Conservation (phyloP, 2,113 vertebrate species). For the Tangachromis dhanisi region DNA sequence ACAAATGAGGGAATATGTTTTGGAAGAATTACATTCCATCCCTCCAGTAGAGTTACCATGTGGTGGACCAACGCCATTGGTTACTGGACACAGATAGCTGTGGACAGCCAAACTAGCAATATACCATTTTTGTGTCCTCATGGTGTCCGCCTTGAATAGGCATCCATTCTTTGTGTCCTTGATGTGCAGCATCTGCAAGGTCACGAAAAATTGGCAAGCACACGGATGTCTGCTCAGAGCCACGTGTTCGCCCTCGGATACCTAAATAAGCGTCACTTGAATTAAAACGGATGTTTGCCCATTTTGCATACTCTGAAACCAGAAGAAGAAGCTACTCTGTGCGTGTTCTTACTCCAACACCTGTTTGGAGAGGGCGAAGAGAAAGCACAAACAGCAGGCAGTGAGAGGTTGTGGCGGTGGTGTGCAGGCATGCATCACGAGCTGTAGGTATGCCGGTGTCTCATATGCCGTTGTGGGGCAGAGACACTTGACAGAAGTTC, state of each 20-base stretch:
- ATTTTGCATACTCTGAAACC: not conserved
- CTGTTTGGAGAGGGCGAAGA: not conserved
- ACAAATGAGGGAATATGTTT: not conserved
- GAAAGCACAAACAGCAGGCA: not conserved
- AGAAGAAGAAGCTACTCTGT: not conserved
- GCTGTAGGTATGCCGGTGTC: constrained; percentile 26
- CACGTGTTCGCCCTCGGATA: not conserved
- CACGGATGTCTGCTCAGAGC: not conserved
- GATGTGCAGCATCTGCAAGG: not conserved
- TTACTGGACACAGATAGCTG: not conserved
- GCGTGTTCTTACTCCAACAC: not conserved
- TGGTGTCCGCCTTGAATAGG: not conserved
- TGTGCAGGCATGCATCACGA: constrained; percentile 34
- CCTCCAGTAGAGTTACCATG: not conserved
- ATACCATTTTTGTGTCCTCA: not conserved
- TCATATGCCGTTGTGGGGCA: constrained; percentile 36
- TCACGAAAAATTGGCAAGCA: not conserved
- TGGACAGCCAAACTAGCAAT: not conserved
- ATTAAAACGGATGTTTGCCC: not conserved
- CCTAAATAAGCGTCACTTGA: not conserved
- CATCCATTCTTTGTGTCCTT: not conserved
- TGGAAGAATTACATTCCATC: not conserved
- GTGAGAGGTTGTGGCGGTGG: not conserved
- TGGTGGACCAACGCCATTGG: not conserved
- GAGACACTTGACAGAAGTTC: constrained; percentile 68